Evolutionary conservation across 2,888 invertebrate genomes (phyloP).

Genomic region (Petrophora chlorosata): DNA sequence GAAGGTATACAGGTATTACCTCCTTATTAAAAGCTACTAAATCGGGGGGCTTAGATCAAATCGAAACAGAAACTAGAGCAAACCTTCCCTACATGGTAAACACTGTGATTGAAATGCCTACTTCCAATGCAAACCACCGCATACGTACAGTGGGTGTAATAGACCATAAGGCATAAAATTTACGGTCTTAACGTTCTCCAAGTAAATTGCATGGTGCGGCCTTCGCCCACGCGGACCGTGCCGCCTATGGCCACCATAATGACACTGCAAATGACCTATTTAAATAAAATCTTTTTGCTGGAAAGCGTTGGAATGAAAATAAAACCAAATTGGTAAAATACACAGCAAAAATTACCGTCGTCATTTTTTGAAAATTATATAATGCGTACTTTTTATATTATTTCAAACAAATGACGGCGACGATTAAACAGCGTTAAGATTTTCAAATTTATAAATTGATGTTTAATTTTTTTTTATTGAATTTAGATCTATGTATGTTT

Average conservation of each 20-base stretch:
- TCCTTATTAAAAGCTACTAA: too few species aligned
- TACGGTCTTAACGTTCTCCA: slow-evolving; percentile 47
- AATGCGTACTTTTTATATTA: too few species aligned
- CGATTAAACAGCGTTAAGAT: too few species aligned
- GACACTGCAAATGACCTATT: slow-evolving; percentile 53
- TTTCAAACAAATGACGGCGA: too few species aligned
- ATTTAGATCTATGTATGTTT: too few species aligned
- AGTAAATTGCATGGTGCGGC: slow-evolving; percentile 58
- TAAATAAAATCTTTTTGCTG: slow-evolving; percentile 28
- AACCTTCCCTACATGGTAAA: slow-evolving; percentile 6
- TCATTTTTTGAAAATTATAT: too few species aligned
- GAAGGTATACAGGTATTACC: too few species aligned
- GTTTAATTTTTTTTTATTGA: too few species aligned
- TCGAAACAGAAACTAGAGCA: neutral
- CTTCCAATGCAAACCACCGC: slow-evolving; percentile 22
- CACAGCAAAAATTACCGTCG: too few species aligned
- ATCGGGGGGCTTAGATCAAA: neutral
- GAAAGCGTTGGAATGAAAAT: neutral
- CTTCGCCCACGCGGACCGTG: slow-evolving; percentile 47
- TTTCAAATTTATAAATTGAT: too few species aligned
- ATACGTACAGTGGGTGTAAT: slow-evolving; percentile 42
- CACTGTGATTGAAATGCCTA: slow-evolving; percentile 11
- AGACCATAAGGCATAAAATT: slow-evolving; percentile 51
- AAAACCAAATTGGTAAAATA: neutral
- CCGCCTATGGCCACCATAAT: slow-evolving; percentile 44